These are phyloP conservation scores for Thomomys bottae DNA, from an alignment of 2,113 vertebrate genomes.

Conservation along the genomic window DNA sequence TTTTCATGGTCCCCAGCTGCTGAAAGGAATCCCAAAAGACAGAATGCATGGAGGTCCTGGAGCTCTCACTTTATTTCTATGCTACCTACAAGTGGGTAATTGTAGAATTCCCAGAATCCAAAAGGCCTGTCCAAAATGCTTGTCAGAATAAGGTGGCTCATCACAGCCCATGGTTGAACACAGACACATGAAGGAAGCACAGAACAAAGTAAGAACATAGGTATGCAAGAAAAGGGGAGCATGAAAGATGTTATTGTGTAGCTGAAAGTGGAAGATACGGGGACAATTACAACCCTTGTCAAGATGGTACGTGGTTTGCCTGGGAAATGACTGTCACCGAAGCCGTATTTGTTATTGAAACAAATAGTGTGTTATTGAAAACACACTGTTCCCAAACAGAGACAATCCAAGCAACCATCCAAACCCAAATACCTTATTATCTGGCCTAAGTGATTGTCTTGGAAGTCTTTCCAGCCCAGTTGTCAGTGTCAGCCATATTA, in stretches of 20 bases:
- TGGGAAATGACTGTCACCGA: neutral
- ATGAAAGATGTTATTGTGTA: rapidly evolving
- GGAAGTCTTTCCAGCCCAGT: neutral
- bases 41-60: rapidly evolving
- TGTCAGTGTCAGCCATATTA: too few relatives aligned
- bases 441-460: neutral
- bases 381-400: neutral
- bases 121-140: neutral
- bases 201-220: neutral
- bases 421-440: neutral
- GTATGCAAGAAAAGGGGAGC: neutral
- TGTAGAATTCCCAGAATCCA: neutral
- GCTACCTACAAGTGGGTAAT: neutral
- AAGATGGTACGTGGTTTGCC: neutral
- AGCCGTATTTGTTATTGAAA: neutral
- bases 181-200: neutral
- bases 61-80: neutral
- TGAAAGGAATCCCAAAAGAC: too few relatives aligned
- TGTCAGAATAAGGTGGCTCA: neutral
- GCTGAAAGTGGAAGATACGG: neutral
- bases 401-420: neutral
- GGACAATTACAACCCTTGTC: rapidly evolving
- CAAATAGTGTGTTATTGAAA: too few relatives aligned
- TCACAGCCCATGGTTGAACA: neutral
- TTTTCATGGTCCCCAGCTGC: neutral